Conservation (phyloP, 2,888 invertebrate species). For the Cephus runcator region DNA sequence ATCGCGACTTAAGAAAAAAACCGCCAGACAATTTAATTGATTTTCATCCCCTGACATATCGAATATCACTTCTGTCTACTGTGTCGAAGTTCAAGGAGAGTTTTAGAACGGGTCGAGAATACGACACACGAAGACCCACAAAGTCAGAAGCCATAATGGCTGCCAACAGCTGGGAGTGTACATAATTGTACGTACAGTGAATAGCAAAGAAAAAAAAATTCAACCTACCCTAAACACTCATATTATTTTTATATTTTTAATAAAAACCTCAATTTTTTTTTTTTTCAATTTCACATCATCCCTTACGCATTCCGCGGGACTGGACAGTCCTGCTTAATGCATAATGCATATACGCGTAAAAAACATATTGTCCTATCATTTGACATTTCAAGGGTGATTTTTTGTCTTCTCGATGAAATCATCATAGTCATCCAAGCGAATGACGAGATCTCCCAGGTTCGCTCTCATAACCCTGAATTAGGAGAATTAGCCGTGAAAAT, state of each 20-base stretch:
- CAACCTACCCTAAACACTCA: neutral
- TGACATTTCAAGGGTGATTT: neutral
- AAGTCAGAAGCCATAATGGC: neutral
- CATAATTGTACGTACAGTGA: neutral
- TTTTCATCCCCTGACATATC: neutral
- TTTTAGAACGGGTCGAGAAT: neutral
- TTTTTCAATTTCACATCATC: neutral
- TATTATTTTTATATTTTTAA: neutral
- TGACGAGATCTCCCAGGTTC: conserved; percentile 20
- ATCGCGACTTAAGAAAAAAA: neutral
- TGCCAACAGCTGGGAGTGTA: neutral
- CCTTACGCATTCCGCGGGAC: neutral
- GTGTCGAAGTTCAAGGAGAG: neutral
- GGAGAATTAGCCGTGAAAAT: conserved; percentile 36
- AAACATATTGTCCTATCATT: no score
- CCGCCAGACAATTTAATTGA: neutral
- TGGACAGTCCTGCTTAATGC: neutral
- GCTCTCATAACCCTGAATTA: conserved; percentile 55
- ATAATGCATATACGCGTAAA: no score
- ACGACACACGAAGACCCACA: neutral
- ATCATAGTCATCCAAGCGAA: neutral
- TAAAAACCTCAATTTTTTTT: neutral
- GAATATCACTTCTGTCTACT: neutral
- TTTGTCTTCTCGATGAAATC: neutral
- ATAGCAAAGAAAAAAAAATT: neutral